Evolutionary conservation across 2,113 vertebrate genomes (phyloP).

Genomic region (Pseudorectes ferrugineus): DNA sequence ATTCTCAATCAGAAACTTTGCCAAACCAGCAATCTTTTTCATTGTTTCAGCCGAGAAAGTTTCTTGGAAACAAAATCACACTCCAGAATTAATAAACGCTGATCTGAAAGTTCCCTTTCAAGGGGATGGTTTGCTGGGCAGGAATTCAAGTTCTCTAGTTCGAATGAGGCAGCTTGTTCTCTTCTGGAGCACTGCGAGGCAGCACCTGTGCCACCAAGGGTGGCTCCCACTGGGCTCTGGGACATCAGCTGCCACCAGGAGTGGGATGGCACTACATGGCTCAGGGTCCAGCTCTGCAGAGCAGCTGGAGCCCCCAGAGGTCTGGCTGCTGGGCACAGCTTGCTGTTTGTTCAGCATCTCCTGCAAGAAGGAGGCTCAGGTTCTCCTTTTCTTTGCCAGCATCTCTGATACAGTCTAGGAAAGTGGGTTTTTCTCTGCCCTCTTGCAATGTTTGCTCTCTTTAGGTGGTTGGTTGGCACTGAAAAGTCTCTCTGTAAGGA

Average conservation of each 20-base stretch:
- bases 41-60: slow-evolving; percentile 22
- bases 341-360: not conserved
- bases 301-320: not conserved
- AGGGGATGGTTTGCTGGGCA: slow-evolving; percentile 8
- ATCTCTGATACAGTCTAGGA: not conserved
- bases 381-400: not conserved
- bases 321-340: not conserved
- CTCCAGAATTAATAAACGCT: slow-evolving; percentile 23
- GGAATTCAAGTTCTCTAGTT: not conserved
- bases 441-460: not conserved
- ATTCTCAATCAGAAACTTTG: slow-evolving; percentile 37
- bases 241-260: not conserved
- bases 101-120: slow-evolving; percentile 29
- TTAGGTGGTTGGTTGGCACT: not conserved
- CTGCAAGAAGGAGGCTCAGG: not conserved
- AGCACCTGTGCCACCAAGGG: not conserved
- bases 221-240: not conserved
- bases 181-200: not conserved
- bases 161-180: not conserved
- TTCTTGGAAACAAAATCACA: slow-evolving; percentile 30
- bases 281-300: not conserved
- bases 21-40: slow-evolving; percentile 7
- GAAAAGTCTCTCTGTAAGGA: not conserved
- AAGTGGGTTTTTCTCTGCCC: not conserved
- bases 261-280: fast-evolving